Conservation (phyloP, 2,888 invertebrate genomes). For the Nomada fucata region DNA sequence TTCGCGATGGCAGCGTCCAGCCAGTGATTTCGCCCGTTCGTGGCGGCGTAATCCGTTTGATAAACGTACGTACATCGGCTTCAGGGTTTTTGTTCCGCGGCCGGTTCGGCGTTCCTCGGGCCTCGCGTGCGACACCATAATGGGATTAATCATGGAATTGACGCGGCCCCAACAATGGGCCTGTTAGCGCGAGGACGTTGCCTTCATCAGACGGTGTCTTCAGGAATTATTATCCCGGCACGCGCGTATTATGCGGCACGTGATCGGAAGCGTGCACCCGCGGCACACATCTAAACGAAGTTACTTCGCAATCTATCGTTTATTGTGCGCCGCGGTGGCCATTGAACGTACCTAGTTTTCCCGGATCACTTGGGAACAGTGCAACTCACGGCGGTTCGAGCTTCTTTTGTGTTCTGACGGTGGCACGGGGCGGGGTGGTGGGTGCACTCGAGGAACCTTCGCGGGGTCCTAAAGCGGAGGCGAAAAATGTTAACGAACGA, state of each 20-base stretch:
- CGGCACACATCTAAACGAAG: constrained; percentile 61
- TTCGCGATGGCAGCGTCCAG: not conserved
- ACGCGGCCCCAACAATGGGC: constrained; percentile 58
- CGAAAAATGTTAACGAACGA: too few relatives aligned
- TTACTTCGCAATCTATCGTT: constrained; percentile 71
- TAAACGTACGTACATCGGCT: not conserved
- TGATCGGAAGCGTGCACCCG: constrained; percentile 69
- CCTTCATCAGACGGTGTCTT: constrained; percentile 73
- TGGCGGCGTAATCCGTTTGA: constrained; percentile 19
- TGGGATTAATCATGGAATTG: constrained; percentile 51
- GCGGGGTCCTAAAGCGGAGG: too few relatives aligned
- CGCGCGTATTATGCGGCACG: constrained; percentile 74
- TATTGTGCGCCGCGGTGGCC: constrained; percentile 68
- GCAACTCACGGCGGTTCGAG: not conserved
- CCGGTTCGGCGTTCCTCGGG: not conserved
- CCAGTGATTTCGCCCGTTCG: constrained; percentile 11
- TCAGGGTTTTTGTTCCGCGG: constrained; percentile 10
- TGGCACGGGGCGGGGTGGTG: too few relatives aligned
- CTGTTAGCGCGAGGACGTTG: constrained; percentile 59
- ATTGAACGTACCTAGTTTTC: constrained; percentile 43
- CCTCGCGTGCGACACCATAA: constrained; percentile 46
- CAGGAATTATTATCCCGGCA: constrained; percentile 72
- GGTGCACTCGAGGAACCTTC: not conserved
- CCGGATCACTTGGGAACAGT: constrained; percentile 1
- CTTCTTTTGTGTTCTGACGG: too few relatives aligned